Base-by-base conservation (phyloP, 2,113 vertebrate species). In the Sylvilagus bachmani region DNA sequence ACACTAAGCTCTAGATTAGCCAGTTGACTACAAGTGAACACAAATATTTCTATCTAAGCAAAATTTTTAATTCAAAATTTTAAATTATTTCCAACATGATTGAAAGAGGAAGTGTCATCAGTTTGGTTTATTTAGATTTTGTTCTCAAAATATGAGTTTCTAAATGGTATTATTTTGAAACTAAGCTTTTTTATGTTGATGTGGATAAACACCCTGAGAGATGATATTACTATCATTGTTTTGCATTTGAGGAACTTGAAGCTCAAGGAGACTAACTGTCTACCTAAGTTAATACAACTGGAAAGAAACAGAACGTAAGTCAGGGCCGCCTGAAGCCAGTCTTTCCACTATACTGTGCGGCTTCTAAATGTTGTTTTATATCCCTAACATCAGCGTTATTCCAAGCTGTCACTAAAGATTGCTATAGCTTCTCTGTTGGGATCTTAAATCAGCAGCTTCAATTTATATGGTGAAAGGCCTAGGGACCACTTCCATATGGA, bases 401-500 rank as follows among this genome's bases (percentile, higher is more conserved):
- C 22, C 17, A 24, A 51, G 29, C 87, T 89, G 19, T 22, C 29
- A 83, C 38, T 92, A 31, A 74, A 70, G 93, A 69, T 1, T 67
- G 10, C 24, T 36, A 29, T 75, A 51, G 25, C 58, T 67, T 51
- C n/a, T 94, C 62, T 96, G 31, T 49, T 84, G 74, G 49, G 7
- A 85, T 78, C 67, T 90, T 94, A 89, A 91, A 88, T 83, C 61
- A 95, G 74, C 86, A 12, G 22, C 84, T 58, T 10, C 10, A 36
- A 80, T 97, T 69, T 73, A 55, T 21, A 21, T 12, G 8, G 58
- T 24, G 38, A 93, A 97, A 93, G 79, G 29, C 27, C 5, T 1
- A 95, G 70, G 55, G 64, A 74, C 21, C n/a, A 44, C 74, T 95
- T 97, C 53, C 33, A 94, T 77, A 14, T 71, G 55, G n/a, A 95